Evolutionary conservation across 2,797 vertebrate species (phyloP).

Genomic region (Gymnothorax reevesii): DNA sequence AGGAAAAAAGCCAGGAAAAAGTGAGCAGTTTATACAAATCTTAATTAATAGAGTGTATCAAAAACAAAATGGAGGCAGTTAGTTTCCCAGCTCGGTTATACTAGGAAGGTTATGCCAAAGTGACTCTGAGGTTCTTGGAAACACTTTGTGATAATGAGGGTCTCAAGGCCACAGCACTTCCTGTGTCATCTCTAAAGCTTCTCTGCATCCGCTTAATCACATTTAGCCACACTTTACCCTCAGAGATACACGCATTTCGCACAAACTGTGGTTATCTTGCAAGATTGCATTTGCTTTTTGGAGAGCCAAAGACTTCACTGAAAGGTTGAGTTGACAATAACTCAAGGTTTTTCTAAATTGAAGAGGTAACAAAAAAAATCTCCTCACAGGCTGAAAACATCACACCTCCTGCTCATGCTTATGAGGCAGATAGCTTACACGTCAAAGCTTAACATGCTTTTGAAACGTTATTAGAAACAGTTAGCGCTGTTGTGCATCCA

Average conservation of each 20-base stretch:
- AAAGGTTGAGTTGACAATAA: constrained; percentile 28
- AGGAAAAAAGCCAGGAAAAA: constrained; percentile 70
- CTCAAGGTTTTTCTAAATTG: constrained; percentile 44
- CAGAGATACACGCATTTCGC: constrained; percentile 39
- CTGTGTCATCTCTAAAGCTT: neutral
- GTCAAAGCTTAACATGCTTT: neutral
- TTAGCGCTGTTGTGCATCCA: neutral
- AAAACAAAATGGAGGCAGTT: constrained; percentile 43
- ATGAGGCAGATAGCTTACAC: neutral
- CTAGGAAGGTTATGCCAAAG: constrained; percentile 53
- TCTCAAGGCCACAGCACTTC: neutral
- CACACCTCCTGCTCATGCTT: neutral
- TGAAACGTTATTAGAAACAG: neutral
- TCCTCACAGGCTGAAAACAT: neutral
- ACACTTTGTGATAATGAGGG: constrained; percentile 46
- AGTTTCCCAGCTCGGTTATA: constrained; percentile 52
- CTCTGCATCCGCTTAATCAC: constrained; percentile 8
- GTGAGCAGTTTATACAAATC: constrained; percentile 70
- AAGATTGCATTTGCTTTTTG: constrained; percentile 48
- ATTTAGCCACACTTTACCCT: constrained; percentile 35
- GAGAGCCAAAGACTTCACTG: neutral
- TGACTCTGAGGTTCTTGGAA: constrained; percentile 56
- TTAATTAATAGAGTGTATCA: constrained; percentile 72
- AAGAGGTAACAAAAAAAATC: neutral
- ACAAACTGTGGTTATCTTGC: constrained; percentile 41